Evolutionary conservation across 2,888 invertebrate genomes (phyloP).

Genomic region (Drosophila mettleri): DNA sequence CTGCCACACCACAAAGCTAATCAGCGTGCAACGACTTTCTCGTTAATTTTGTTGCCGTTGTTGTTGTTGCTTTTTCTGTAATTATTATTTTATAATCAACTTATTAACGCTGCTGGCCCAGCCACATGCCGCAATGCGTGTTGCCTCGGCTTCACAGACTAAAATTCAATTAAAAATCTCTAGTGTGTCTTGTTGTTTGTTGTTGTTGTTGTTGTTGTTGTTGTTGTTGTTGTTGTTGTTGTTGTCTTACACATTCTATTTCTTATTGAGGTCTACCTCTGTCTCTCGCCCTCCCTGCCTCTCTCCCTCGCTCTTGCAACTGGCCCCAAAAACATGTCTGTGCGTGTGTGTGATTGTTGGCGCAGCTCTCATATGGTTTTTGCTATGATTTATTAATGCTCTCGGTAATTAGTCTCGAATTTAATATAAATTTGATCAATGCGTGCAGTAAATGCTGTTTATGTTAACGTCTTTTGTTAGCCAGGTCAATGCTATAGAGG

Average conservation of each 20-base stretch:
- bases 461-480: background rate
- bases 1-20: slow-evolving; percentile 70
- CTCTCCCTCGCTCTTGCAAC: slow-evolving; percentile 5
- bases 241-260: slow-evolving; percentile 67
- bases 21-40: slow-evolving; percentile 79
- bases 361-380: slow-evolving; percentile 22
- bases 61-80: slow-evolving; percentile 53
- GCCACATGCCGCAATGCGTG: slow-evolving; percentile 48
- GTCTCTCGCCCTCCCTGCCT: background rate
- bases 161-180: slow-evolving; percentile 74
- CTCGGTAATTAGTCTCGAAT: slow-evolving; percentile 42
- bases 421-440: slow-evolving; percentile 18
- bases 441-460: slow-evolving; percentile 25
- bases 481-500: background rate
- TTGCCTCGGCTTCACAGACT: slow-evolving; percentile 29
- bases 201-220: slow-evolving; percentile 18
- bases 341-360: background rate
- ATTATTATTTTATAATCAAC: slow-evolving; percentile 79
- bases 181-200: slow-evolving; percentile 38
- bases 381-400: slow-evolving; percentile 33
- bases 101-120: slow-evolving; percentile 61
- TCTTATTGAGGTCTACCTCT: slow-evolving; percentile 61
- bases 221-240: slow-evolving; percentile 16
- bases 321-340: slow-evolving; percentile 10
- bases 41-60: slow-evolving; percentile 49